A percentile compares a stretch with the other conserved stretches of the same genome.
phyloP scores from a whole-genome alignment of 2,797 vertebrate genomes.

The Tachyglossus aculeatus region DNA sequence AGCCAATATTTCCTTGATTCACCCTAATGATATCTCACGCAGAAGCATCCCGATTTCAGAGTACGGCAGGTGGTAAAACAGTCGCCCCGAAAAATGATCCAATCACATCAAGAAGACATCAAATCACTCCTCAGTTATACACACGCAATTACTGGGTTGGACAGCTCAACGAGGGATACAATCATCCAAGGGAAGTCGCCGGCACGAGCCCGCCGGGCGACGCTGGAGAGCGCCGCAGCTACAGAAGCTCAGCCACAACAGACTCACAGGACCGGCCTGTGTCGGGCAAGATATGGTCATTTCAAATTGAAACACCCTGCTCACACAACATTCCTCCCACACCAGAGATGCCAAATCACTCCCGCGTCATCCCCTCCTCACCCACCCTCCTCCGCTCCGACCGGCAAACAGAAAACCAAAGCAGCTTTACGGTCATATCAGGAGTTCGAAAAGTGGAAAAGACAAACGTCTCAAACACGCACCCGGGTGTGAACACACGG shows the following conservation, averaged over 20 bases:
- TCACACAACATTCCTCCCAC: constrained; percentile 78
- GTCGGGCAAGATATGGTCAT: constrained; percentile 76
- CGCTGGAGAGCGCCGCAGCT: constrained; percentile 65
- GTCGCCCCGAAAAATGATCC: constrained; percentile 36
- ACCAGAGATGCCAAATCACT: constrained; percentile 79
- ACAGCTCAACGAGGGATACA: constrained; percentile 66
- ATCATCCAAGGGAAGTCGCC: constrained; percentile 65
- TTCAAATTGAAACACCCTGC: constrained; percentile 79
- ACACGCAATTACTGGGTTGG: constrained; percentile 47
- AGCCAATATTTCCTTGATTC: neutral
- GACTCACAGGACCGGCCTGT: constrained; percentile 89
- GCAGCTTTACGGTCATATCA: constrained; percentile 90
- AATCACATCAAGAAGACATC: constrained; percentile 29
- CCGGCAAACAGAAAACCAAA: constrained; percentile 80
- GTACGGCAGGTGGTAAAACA: constrained; percentile 3
- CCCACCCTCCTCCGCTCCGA: constrained; percentile 75
- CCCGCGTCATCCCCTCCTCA: constrained; percentile 75
- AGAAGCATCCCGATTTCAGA: constrained; percentile 28
- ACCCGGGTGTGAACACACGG: constrained; percentile 60
- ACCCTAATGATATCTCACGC: constrained; percentile 5
- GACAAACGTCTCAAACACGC: constrained; percentile 71
- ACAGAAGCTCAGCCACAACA: constrained; percentile 70
- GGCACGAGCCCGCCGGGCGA: constrained; percentile 69
- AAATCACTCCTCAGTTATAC: constrained; percentile 38
- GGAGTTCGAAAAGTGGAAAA: constrained; percentile 85